Percentiles rank a stretch among this genome's conserved stretches.
Conservation (phyloP, 2,888 invertebrate species). For the Nycteola revayana region DNA sequence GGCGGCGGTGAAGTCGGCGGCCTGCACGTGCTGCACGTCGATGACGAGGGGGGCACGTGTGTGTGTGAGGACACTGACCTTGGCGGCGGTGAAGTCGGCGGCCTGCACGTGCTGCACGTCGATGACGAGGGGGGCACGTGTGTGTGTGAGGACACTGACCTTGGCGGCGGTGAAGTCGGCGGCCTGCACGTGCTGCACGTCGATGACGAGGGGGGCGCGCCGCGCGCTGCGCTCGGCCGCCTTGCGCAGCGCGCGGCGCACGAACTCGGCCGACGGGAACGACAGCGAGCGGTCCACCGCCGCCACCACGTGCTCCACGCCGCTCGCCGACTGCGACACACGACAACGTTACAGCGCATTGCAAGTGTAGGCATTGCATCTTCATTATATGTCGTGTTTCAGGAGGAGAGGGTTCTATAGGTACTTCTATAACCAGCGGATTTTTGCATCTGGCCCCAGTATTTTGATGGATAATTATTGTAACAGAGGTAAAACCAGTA, state of each 20-base stretch:
- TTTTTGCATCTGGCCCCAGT: too few species aligned
- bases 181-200: constrained; percentile 90
- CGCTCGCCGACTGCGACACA: constrained; percentile 56
- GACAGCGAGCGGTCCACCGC: constrained; percentile 87
- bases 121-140: constrained; percentile 3
- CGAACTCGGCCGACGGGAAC: constrained; percentile 91
- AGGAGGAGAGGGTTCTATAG: too few species aligned
- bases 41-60: constrained; percentile 83
- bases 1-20: constrained; percentile 90
- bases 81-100: constrained; percentile 78
- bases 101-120: too few species aligned
- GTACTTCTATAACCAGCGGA: too few species aligned
- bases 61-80: constrained; percentile 25
- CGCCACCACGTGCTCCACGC: constrained; percentile 80
- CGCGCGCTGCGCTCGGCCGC: constrained; percentile 67
- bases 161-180: constrained; percentile 90
- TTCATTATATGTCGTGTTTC: too few species aligned
- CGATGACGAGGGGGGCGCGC: constrained; percentile 84
- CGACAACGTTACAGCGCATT: neutral
- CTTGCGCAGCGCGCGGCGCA: constrained; percentile 88
- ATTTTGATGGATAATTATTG: too few species aligned
- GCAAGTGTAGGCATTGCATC: too few species aligned
- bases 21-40: constrained; percentile 90
- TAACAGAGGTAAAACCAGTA: too few species aligned
- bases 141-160: constrained; percentile 54